These are phyloP conservation scores for Parapristionchus giblindavisi DNA, from an alignment of 2,888 invertebrate genomes.

Conservation along the genomic window DNA sequence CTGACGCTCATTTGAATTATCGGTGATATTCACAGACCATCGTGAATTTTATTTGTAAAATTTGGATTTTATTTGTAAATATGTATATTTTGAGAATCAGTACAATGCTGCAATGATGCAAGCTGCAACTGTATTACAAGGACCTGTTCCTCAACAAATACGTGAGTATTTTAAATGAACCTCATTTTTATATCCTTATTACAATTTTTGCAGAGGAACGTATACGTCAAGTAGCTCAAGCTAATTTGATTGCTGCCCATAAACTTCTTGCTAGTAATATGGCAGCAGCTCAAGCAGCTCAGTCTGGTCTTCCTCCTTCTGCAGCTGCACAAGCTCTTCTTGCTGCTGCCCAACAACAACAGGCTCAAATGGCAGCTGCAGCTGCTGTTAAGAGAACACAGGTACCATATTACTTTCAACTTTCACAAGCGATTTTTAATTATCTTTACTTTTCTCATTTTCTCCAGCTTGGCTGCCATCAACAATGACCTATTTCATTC, in stretches of 20 bases:
- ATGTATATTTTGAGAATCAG: background rate
- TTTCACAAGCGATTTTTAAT: background rate
- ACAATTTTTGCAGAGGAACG: constrained; percentile 40
- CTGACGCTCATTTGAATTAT: too few species aligned
- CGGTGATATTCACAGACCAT: too few species aligned
- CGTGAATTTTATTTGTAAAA: too few species aligned
- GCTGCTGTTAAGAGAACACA: constrained; percentile 42
- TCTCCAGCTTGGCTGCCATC: too few species aligned
- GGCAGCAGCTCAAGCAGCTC: constrained; percentile 10
- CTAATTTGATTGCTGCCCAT: constrained; percentile 18
- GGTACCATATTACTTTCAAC: constrained; percentile 32
- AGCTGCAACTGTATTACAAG: constrained; percentile 5
- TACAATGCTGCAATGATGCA: constrained; percentile 32
- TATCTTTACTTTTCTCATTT: background rate
- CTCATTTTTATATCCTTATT: background rate
- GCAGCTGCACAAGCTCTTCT: background rate
- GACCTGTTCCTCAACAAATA: constrained; percentile 31
- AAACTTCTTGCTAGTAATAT: background rate
- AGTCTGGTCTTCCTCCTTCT: background rate
- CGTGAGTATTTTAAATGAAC: constrained; percentile 14
- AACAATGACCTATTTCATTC: too few species aligned
- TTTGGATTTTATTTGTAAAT: too few species aligned
- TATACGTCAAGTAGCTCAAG: constrained; percentile 37
- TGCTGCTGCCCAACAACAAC: background rate
- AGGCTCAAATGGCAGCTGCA: constrained; percentile 21